Conservation (phyloP, 2,888 invertebrate genomes). For the Tanytarsus gracilentus region DNA sequence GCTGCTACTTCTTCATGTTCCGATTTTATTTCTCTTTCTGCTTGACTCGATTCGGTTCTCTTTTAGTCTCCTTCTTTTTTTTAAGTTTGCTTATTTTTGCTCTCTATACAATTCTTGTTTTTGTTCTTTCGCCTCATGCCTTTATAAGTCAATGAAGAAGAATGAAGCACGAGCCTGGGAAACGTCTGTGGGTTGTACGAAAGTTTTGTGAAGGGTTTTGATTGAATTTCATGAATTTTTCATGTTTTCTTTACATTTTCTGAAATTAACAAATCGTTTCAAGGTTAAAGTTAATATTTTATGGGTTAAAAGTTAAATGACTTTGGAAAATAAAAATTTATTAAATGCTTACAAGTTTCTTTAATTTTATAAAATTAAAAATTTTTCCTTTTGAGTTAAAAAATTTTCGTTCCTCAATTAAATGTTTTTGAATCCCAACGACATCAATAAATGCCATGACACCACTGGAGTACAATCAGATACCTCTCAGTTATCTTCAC, state of each 20-base stretch:
- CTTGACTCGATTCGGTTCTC: background rate
- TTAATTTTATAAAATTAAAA: background rate
- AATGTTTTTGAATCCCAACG: no score
- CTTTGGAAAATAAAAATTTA: no score
- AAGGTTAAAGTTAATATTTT: no score
- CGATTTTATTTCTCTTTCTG: constrained; percentile 16
- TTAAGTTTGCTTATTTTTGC: background rate
- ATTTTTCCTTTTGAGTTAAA: no score
- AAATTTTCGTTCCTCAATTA: no score
- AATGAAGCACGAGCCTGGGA: constrained; percentile 28
- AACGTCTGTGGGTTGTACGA: background rate
- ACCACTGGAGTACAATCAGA: no score
- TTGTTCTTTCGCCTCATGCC: background rate
- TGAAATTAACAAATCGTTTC: background rate
- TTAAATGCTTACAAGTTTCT: no score
- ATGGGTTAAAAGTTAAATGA: no score
- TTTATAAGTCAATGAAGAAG: constrained; percentile 19
- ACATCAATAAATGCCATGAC: no score
- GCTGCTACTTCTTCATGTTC: background rate
- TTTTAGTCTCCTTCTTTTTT: background rate
- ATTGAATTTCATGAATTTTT: background rate
- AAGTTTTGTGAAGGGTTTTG: background rate
- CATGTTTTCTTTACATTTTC: background rate
- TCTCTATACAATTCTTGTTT: background rate
- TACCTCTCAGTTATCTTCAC: no score